These are phyloP conservation scores for Bombus confusus DNA, from an alignment of 1,140 invertebrate species.

Conservation along the genomic window DNA sequence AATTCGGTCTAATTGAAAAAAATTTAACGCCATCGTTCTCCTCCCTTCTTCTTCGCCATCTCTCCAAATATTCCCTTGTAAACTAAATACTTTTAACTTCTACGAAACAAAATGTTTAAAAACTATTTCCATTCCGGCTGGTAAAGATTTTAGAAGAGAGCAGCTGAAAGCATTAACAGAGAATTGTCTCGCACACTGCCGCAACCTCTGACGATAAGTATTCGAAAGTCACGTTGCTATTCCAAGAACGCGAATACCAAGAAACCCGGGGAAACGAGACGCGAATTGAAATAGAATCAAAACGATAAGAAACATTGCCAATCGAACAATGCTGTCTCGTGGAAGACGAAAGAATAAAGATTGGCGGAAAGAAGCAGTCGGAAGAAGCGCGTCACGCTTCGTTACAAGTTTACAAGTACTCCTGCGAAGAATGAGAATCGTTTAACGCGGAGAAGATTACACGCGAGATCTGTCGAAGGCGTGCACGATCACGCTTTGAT, in stretches of 20 bases:
- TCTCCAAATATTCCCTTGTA: neutral
- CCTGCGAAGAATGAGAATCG: neutral
- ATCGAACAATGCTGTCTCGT: neutral
- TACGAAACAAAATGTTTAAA: too few species aligned
- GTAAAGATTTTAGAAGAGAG: too few species aligned
- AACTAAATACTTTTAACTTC: neutral
- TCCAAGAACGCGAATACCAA: neutral
- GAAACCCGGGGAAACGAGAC: too few species aligned
- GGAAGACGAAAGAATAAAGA: neutral
- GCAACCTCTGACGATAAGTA: too few species aligned
- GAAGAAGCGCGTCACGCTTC: neutral
- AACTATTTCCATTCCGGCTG: too few species aligned
- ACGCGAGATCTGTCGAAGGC: slow-evolving; percentile 34
- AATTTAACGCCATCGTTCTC: too few species aligned
- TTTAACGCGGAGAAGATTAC: slow-evolving; percentile 32
- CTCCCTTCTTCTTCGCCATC: neutral
- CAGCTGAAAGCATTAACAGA: too few species aligned
- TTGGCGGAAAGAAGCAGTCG: neutral
- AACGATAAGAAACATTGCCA: neutral
- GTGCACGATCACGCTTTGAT: slow-evolving; percentile 56
- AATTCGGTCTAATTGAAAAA: neutral
- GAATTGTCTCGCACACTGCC: too few species aligned
- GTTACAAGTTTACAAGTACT: neutral
- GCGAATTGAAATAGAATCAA: neutral
- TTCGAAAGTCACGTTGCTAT: too few species aligned